Conservation (phyloP, 2,797 vertebrate species). For the Pteropus rufus region DNA sequence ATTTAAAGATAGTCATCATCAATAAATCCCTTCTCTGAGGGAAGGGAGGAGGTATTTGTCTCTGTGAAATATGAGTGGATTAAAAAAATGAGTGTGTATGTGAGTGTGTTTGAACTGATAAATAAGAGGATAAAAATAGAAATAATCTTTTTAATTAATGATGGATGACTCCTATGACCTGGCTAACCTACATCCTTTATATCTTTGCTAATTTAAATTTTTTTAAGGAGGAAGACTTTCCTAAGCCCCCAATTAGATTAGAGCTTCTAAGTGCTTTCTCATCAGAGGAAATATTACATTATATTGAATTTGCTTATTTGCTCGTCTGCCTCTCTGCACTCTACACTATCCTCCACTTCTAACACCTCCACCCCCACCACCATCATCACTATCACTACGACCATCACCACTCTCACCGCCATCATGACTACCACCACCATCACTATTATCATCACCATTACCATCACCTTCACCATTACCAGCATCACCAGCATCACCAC, state of each 20-base stretch:
- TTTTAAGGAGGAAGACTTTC: neutral
- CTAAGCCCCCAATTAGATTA: neutral
- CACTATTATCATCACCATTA: neutral
- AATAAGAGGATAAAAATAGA: neutral
- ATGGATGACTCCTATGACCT: neutral
- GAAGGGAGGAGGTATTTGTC: neutral
- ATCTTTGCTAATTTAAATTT: neutral
- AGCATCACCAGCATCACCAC: neutral
- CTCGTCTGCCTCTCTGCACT: neutral
- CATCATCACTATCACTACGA: neutral
- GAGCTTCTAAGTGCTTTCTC: neutral
- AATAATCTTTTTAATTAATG: neutral
- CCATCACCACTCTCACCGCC: neutral
- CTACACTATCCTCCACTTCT: neutral
- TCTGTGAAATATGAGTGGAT: neutral
- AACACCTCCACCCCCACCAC: neutral
- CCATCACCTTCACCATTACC: neutral
- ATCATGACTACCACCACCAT: neutral
- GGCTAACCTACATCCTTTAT: neutral
- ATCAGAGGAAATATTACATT: neutral
- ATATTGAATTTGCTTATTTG: neutral
- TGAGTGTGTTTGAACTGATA: neutral
- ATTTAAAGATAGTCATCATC: neutral
- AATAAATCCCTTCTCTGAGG: neutral
- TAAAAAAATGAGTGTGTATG: neutral